Conservation (phyloP, 1,140 invertebrate genomes). For the Cardiocondyla obscurior region DNA sequence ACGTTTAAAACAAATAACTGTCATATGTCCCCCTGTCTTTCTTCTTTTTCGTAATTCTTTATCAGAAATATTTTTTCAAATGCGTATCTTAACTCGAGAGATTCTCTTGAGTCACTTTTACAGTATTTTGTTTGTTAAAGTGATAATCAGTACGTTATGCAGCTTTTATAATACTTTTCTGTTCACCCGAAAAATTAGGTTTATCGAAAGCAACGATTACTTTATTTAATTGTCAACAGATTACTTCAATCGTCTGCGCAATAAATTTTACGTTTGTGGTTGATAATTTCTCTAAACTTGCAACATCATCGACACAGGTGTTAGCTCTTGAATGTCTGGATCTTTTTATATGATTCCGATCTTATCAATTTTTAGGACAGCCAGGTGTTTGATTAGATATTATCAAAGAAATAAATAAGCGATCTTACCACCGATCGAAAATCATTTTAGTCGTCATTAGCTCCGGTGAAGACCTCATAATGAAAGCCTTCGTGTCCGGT, state of each 20-base stretch:
- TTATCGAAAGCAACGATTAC: constrained; percentile 1
- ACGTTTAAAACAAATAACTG: not conserved
- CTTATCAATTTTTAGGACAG: not conserved
- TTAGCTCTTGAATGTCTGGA: not conserved
- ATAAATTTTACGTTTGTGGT: not conserved
- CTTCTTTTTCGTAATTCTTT: not conserved
- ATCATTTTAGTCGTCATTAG: not conserved
- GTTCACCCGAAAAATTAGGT: not conserved
- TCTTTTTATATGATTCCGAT: not conserved
- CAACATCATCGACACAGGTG: constrained; percentile 31
- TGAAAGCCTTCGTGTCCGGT: constrained; percentile 49
- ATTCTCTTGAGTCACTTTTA: not conserved
- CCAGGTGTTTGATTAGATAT: constrained; percentile 68
- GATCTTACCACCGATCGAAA: not conserved
- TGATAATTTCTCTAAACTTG: constrained; percentile 30
- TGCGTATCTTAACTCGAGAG: not conserved
- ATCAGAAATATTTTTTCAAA: not conserved
- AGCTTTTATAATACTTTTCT: not conserved
- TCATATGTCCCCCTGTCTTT: not conserved
- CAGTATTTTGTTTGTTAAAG: not conserved
- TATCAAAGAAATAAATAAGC: constrained; percentile 59
- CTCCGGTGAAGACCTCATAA: not conserved
- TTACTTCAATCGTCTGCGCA: not conserved
- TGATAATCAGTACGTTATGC: no score
- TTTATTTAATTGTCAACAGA: not conserved